Evolutionary conservation across 1,140 invertebrate species (phyloP).

Genomic region (Brachionus rubens): DNA sequence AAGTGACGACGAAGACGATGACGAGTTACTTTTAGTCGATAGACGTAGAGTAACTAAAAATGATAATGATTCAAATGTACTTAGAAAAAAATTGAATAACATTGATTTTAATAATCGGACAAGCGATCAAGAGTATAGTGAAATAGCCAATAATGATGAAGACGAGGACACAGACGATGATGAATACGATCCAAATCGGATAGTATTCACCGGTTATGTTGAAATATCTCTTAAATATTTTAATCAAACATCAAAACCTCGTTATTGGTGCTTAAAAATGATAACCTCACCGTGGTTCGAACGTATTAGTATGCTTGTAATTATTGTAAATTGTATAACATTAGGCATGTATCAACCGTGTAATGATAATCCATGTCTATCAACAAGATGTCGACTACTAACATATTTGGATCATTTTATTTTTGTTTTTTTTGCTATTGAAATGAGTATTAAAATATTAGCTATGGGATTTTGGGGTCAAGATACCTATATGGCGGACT

Average conservation of each 20-base stretch:
- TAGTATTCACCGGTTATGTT: conserved; percentile 83
- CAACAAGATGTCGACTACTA: conserved; percentile 85
- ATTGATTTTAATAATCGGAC: neutral
- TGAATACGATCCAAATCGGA: conserved; percentile 54
- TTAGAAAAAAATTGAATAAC: conserved; percentile 4
- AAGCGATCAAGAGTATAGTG: conserved; percentile 22
- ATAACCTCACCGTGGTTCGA: conserved; percentile 99
- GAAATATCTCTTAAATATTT: conserved; percentile 72
- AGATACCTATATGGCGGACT: conserved; percentile 89
- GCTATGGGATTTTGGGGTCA: conserved; percentile 96
- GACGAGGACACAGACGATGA: conserved; percentile 50
- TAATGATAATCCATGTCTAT: conserved; percentile 71
- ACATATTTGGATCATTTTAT: conserved; percentile 97
- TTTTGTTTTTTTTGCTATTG: conserved; percentile 88
- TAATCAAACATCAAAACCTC: conserved; percentile 76
- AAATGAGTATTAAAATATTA: conserved; percentile 88
- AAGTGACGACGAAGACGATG: neutral
- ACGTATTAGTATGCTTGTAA: conserved; percentile 93
- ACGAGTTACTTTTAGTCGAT: neutral
- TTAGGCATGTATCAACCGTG: conserved; percentile 99
- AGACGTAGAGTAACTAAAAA: neutral
- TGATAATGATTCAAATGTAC: neutral
- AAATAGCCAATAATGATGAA: conserved; percentile 44
- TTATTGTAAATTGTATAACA: conserved; percentile 95
- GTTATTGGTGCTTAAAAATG: conserved; percentile 85